Percentiles rank a stretch among this genome's conserved stretches.
Evolutionary conservation across 1,140 invertebrate genomes (phyloP).

Genomic region (Druon quercuslanigerum): DNA sequence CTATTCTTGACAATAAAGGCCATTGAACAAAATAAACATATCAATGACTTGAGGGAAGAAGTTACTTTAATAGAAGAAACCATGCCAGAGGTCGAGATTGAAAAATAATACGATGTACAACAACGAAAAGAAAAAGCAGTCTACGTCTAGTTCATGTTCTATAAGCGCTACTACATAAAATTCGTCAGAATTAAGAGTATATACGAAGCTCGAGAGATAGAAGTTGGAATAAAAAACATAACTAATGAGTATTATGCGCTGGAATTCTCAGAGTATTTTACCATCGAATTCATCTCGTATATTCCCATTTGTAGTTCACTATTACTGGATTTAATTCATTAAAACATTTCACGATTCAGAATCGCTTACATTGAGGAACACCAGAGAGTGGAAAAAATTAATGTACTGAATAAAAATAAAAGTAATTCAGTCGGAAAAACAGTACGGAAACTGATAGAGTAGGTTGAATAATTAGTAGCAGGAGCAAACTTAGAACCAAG

Average conservation of each 20-base stretch:
- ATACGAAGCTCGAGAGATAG: too few relatives aligned
- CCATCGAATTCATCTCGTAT: conserved; percentile 19
- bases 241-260: too few relatives aligned
- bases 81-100: not conserved
- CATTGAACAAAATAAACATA: not conserved
- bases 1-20: not conserved
- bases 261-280: too few relatives aligned
- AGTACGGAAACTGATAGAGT: not conserved
- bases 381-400: conserved; percentile 34
- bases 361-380: conserved; percentile 47
- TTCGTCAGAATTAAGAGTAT: conserved; percentile 33
- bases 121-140: conserved; percentile 30
- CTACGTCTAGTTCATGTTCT: conserved; percentile 39
- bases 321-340: conserved; percentile 41
- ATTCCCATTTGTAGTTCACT: conserved; percentile 41
- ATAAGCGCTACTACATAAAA: conserved; percentile 34
- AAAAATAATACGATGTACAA: conserved; percentile 14
- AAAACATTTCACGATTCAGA: conserved; percentile 40
- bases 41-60: not conserved
- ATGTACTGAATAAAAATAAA: not conserved
- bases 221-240: too few relatives aligned
- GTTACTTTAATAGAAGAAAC: conserved; percentile 25
- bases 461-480: not conserved
- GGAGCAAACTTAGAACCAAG: too few relatives aligned
- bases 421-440: not conserved